phyloP scores from a whole-genome alignment of 2,113 vertebrate species.

The Megaceryle maxima region DNA sequence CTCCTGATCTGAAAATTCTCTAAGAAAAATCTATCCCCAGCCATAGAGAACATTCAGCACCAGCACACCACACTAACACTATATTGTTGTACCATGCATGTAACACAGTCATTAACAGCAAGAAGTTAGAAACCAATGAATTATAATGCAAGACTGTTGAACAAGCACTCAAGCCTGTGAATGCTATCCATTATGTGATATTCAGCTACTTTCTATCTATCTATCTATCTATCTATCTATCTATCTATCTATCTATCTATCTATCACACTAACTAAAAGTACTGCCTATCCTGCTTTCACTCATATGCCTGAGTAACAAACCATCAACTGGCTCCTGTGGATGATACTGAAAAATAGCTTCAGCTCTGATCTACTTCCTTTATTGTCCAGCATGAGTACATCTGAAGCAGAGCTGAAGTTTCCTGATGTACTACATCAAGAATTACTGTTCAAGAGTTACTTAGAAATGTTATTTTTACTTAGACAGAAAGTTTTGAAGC shows the following conservation, averaged over 20 bases:
- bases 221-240: no score
- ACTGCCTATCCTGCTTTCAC: not conserved
- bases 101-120: not conserved
- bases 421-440: not conserved
- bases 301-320: not conserved
- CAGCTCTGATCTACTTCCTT: not conserved
- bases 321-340: not conserved
- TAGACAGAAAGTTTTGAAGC: constrained; percentile 11
- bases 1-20: not conserved
- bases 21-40: not conserved
- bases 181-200: not conserved
- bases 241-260: not conserved
- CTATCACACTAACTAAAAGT: not conserved
- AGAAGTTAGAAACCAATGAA: not conserved
- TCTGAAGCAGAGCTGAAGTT: not conserved
- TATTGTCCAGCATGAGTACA: not conserved
- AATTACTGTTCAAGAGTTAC: constrained; percentile 3
- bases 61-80: not conserved
- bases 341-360: not conserved
- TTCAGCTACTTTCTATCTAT: not conserved
- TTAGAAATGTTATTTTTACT: constrained; percentile 13
- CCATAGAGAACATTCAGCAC: not conserved
- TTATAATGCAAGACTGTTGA: not conserved
- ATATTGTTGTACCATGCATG: not conserved
- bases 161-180: not conserved